Evolutionary conservation across 2,113 vertebrate species (phyloP), one percentile per base, ranked within the genome.

Genomic region (Oophaga pumilio): DNA sequence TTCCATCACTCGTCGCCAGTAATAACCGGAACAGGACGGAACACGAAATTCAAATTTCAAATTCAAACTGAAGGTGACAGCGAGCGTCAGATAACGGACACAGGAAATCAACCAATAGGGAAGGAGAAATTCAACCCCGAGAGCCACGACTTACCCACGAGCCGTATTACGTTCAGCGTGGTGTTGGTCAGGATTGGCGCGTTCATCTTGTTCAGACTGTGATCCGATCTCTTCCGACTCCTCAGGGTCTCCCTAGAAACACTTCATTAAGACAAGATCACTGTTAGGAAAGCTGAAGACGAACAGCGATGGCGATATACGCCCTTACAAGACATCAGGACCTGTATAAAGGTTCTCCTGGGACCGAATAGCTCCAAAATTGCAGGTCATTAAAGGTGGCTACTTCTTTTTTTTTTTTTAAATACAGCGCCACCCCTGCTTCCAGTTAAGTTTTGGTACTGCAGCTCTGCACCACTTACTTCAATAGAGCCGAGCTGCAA

Each of bases 181-280:
- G 98, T 99, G 94, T 99, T 99, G 90, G 98, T 99, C 88, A 99
- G 93, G 91, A 99, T 99, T 11, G 97, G 98, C 15, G 97, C 97
- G 26, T 98, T 98, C 92, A 94, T 94, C 92, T 99, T 98, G 92
- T 94, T 96, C 80, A 99, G 94, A 91, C 95, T 98, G 93, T 98
- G 99, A 94, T 99, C 98, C 0, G 98, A 99, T 92, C 93, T 97
- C 91, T 97, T 99, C 93, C 94, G 95, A 95, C 96, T 97, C 90
- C 94, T 96, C 82, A 98, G 92, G 53, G 97, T 99, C 93, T 99
- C 98, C 89, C 96, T 93, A 91, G 97, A 97, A 90, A 96, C 83
- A 0, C 98, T 99, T 91, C 62, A 91, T 89, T 90, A 84, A 88
- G 84, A 77, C 57, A 33, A 28, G 26, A 80, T 28, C 18, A 53